phyloP scores from a whole-genome alignment of 2,113 vertebrate species.

The Melanocharis versteri region DNA sequence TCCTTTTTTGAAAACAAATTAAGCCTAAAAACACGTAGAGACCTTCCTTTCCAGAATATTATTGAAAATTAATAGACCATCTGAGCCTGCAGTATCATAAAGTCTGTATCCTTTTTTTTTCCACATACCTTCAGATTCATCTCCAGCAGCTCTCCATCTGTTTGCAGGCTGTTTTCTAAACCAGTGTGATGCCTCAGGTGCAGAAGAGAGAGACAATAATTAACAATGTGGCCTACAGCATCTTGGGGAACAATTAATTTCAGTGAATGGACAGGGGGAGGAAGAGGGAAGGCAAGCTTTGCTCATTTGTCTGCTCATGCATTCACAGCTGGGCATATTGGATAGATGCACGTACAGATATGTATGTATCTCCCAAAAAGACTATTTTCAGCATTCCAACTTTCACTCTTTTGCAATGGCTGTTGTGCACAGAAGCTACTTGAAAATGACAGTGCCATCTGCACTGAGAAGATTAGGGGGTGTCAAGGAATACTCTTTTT shows the following conservation, averaged over 20 bases:
- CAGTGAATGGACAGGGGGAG: not conserved
- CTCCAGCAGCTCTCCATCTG: constrained; percentile 66
- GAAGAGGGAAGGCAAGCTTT: not conserved
- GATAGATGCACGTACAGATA: not conserved
- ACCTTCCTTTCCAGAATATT: not conserved
- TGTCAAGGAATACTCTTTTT: constrained; percentile 51
- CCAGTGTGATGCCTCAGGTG: constrained; percentile 17
- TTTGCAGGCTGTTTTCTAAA: constrained; percentile 51
- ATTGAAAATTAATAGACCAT: constrained; percentile 50
- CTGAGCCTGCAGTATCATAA: constrained; percentile 10
- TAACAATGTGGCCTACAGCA: constrained; percentile 58
- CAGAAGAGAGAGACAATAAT: constrained; percentile 57
- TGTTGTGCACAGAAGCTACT: constrained; percentile 34
- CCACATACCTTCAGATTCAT: constrained; percentile 37
- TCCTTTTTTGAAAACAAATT: constrained; percentile 17
- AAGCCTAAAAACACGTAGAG: not conserved
- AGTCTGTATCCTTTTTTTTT: not conserved
- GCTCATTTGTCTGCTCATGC: not conserved
- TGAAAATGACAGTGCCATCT: constrained; percentile 45
- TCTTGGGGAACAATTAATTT: constrained; percentile 64
- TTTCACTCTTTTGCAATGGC: not conserved
- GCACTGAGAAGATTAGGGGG: constrained; percentile 47
- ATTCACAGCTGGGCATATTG: not conserved
- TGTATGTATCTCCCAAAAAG: not conserved
- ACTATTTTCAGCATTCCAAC: constrained; percentile 33